These are phyloP conservation scores for Melieria picta DNA, from an alignment of 2,888 invertebrate genomes.

Conservation along the genomic window DNA sequence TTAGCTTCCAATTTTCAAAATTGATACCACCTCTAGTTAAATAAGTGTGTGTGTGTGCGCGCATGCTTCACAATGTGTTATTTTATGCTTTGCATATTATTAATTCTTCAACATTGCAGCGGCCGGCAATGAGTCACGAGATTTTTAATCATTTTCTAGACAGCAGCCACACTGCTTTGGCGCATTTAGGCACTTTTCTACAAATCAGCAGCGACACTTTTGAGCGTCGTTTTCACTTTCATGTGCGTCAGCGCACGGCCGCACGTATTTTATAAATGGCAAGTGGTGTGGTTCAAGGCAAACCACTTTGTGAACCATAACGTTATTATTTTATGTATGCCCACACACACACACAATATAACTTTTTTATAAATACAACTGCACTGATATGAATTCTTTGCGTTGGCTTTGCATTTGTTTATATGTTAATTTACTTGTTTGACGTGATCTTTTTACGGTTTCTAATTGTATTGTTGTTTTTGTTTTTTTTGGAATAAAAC, in stretches of 20 bases:
- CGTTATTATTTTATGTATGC: neutral
- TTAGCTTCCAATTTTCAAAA: neutral
- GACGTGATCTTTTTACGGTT: neutral
- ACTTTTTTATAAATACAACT: neutral
- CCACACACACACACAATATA: neutral
- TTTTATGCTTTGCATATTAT: no score
- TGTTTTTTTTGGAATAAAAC: neutral
- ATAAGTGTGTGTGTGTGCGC: neutral
- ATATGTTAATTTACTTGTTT: neutral
- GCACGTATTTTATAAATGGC: neutral
- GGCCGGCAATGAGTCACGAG: neutral
- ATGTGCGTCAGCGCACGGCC: neutral
- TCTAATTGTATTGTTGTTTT: neutral
- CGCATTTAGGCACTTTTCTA: no score
- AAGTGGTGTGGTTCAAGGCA: conserved; percentile 3
- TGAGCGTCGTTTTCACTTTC: neutral
- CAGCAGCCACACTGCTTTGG: neutral
- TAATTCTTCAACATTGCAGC: neutral
- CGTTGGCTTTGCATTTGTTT: neutral
- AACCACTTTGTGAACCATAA: neutral
- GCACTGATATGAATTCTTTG: neutral
- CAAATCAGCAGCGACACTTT: neutral
- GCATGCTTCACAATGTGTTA: no score
- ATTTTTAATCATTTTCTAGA: neutral
- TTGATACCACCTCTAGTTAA: neutral